Percentiles rank a stretch among this genome's conserved stretches.
These are phyloP conservation scores for Drosophila kokeensis DNA, from an alignment of 2,888 invertebrate genomes.

Conservation along the genomic window DNA sequence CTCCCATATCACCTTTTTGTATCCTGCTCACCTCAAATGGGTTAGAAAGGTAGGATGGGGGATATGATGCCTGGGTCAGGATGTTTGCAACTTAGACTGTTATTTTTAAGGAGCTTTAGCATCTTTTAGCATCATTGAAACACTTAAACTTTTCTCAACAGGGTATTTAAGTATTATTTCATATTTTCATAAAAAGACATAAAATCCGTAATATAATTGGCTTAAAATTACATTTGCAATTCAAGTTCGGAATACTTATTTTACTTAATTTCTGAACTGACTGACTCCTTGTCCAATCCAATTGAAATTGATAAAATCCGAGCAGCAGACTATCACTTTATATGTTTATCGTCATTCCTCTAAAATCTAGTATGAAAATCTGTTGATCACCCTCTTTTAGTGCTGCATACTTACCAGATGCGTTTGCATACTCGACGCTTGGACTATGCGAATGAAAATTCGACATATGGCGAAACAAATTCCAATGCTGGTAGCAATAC, in stretches of 20 bases:
- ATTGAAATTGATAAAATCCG: background rate
- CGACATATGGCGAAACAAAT: background rate
- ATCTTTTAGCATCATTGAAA: background rate
- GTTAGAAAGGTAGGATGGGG: background rate
- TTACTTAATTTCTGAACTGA: background rate
- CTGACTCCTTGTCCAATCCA: background rate
- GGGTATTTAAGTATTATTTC: background rate
- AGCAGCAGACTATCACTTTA: too few relatives aligned
- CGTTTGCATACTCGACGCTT: background rate
- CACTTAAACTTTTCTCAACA: background rate
- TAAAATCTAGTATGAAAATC: background rate
- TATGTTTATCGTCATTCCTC: background rate
- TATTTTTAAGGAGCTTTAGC: background rate
- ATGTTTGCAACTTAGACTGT: background rate
- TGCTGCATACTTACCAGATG: background rate
- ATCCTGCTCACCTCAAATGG: background rate
- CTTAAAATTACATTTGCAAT: background rate
- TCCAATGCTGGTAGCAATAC: constrained; percentile 16
- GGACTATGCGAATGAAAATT: constrained; percentile 2
- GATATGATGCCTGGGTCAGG: background rate
- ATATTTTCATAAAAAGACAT: background rate
- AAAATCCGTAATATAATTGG: background rate
- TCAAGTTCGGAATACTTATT: background rate
- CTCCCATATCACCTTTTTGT: background rate
- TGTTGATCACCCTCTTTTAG: background rate